phyloP scores from a whole-genome alignment of 1,140 invertebrate species.

The Magallana gigas region DNA sequence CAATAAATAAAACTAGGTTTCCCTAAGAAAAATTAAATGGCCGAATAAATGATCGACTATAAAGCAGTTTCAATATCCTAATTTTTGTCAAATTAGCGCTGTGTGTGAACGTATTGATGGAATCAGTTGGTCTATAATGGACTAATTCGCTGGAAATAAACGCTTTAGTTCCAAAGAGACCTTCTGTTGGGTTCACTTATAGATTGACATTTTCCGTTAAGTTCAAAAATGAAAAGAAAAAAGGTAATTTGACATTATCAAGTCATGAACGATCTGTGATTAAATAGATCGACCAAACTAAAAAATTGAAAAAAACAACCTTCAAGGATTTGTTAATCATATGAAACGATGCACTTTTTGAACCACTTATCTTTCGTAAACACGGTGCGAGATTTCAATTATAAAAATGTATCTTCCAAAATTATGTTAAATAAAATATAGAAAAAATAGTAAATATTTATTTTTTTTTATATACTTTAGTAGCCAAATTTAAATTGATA shows the following conservation, averaged over 20 bases:
- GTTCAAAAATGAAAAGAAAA: not conserved
- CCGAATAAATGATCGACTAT: no score
- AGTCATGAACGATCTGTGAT: not conserved
- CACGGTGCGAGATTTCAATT: no score
- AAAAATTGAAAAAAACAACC: not conserved
- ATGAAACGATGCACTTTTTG: no score
- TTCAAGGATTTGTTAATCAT: no score
- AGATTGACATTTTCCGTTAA: not conserved
- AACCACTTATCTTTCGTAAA: no score
- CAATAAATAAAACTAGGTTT: no score
- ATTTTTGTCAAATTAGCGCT: not conserved
- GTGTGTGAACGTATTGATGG: not conserved
- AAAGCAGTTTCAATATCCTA: not conserved
- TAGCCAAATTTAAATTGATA: no score
- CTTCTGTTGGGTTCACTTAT: not conserved
- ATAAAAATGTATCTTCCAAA: no score
- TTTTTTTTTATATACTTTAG: no score
- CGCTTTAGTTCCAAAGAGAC: not conserved
- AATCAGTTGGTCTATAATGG: constrained; percentile 14
- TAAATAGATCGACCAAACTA: not conserved
- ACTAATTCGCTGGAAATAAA: constrained; percentile 12
- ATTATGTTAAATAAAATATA: no score
- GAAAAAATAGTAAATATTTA: no score
- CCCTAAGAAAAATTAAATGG: no score
- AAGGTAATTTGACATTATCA: not conserved